Base-by-base conservation (phyloP, 2,113 vertebrate genomes). In the Syngnathus typhle region DNA sequence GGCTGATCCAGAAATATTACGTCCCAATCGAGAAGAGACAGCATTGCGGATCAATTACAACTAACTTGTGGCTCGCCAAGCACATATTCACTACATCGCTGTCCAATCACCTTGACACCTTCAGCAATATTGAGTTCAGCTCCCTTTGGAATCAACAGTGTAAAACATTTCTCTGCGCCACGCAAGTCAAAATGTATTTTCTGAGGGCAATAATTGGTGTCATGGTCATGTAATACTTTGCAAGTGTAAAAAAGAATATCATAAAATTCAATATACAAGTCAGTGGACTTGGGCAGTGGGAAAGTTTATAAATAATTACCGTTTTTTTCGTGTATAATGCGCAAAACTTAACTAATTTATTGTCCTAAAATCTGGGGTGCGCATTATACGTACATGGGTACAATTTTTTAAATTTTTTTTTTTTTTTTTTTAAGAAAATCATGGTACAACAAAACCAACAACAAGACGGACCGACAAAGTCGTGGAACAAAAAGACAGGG, bases 231-330 rank as follows among this genome's bases (percentile, higher is more conserved):
- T 55, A 32, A 27, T 4, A 27, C 32, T 55, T 55, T 55, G 12
- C 11, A 44, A 44, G 43, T 46, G 44, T 46, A 16, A 43, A 43
- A 43, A 43, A 12, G 12, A 13, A 12, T 43, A 32, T 32, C 27
- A 32, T 32, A 32, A 32, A 32, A 32, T 91, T 92, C 87, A 93
- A 79, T 47, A 47, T 47, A 86, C 88, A 83, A 91, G 92, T 90
- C 92, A 88, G 75, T 81, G 88, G 88, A 85, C 88, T 88, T 86
- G 91, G 87, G 91, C 92, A 90, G 90, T 88, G 75, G 91, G 90
- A 88, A 89, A 64, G 82, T 89, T 88, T 91, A 90, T 93, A 93
- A 95, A 95, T 95, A 94, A 94, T 96, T 93, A n/a, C n/a, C n/a
- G n/a, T n/a, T n/a, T n/a, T n/a, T n/a, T n/a, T n/a, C n/a, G n/a